Conservation (phyloP, 2,888 invertebrate genomes). For the Nomada fabriciana region DNA sequence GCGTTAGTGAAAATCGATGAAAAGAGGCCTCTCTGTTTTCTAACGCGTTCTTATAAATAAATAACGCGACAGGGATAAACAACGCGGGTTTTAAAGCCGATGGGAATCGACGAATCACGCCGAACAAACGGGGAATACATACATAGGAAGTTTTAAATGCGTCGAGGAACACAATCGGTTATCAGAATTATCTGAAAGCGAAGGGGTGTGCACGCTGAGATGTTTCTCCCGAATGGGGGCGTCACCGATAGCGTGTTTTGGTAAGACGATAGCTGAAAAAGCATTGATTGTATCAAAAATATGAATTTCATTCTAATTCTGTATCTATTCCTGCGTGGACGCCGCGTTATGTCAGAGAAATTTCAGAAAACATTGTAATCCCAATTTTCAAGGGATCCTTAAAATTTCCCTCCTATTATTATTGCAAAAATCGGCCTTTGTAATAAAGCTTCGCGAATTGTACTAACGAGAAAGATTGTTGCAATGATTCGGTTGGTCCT, state of each 20-base stretch:
- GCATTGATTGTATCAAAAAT: neutral
- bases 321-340: too few relatives aligned
- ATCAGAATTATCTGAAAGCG: conserved; percentile 60
- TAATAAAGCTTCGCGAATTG: too few relatives aligned
- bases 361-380: too few relatives aligned
- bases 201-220: conserved; percentile 58
- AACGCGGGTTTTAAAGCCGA: neutral
- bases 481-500: too few relatives aligned
- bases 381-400: too few relatives aligned
- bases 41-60: conserved; percentile 35
- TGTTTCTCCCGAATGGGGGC: conserved; percentile 62
- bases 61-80: neutral
- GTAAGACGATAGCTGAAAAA: conserved; percentile 62
- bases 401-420: too few relatives aligned
- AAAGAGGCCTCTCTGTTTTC: conserved; percentile 12
- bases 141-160: neutral
- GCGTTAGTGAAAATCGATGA: conserved; percentile 22
- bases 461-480: too few relatives aligned
- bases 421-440: too few relatives aligned
- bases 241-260: conserved; percentile 68
- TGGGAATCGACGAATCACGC: conserved; percentile 1
- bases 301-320: neutral
- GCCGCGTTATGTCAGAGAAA: too few relatives aligned
- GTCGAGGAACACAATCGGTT: conserved; percentile 41
- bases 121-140: neutral